phyloP scores from a whole-genome alignment of 92 coral and sea anemone species.

The Blastomussa wellsi region DNA sequence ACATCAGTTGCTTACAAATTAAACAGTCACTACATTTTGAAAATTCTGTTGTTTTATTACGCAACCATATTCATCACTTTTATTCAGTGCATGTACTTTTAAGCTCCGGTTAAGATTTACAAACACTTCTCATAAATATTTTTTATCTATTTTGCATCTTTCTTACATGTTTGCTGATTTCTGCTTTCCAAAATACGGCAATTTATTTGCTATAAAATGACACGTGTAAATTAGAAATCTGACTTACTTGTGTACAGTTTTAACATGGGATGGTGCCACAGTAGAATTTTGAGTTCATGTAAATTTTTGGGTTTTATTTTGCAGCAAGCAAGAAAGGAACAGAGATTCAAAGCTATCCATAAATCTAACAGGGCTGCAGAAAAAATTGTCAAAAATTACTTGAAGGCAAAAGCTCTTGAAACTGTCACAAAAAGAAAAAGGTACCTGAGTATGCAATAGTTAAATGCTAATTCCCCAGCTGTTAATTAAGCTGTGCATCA shows the following conservation, averaged over 20 bases:
- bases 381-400: conserved; percentile 75
- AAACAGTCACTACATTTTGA: too few species aligned
- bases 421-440: conserved; percentile 88
- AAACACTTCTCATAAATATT: too few species aligned
- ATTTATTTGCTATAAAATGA: too few species aligned
- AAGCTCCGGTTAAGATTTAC: too few species aligned
- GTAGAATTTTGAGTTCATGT: not conserved
- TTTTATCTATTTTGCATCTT: not conserved
- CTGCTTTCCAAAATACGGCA: too few species aligned
- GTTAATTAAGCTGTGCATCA: not conserved
- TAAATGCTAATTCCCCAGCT: not conserved
- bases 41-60: too few species aligned
- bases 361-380: conserved; percentile 84
- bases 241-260: not conserved
- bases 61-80: too few species aligned
- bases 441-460: too few species aligned
- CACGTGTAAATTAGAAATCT: too few species aligned
- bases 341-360: conserved; percentile 78
- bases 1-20: too few species aligned
- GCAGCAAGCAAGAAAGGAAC: conserved; percentile 83
- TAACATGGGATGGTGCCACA: too few species aligned
- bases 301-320: conserved; percentile 3
- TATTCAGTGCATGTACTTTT: too few species aligned
- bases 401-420: conserved; percentile 86
- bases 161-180: not conserved